phyloP scores from a whole-genome alignment of 2,113 vertebrate species.

The Thymallus thymallus region DNA sequence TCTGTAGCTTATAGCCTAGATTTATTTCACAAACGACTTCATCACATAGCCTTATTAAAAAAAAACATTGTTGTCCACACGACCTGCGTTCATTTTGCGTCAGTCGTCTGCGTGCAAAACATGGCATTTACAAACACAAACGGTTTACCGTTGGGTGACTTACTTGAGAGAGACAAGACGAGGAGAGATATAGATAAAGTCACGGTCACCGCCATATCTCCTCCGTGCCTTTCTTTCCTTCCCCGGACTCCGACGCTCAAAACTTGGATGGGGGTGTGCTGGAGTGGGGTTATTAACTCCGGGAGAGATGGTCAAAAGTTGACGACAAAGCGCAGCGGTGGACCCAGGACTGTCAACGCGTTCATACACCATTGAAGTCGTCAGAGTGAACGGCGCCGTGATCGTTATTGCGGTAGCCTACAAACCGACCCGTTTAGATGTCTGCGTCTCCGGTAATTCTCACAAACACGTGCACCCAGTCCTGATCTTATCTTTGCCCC shows the following conservation, averaged over 20 bases:
- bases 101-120: not conserved
- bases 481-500: not conserved
- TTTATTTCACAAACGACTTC: not conserved
- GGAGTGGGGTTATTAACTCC: not conserved
- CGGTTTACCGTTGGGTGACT: conserved; percentile 20
- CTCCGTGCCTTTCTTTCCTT: conserved; percentile 2
- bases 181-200: conserved; percentile 39
- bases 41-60: not conserved
- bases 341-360: not conserved
- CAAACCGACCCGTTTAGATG: not conserved
- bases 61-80: not conserved
- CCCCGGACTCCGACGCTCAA: not conserved
- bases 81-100: not conserved
- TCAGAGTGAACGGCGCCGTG: not conserved
- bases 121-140: not conserved
- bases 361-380: conserved; percentile 1
- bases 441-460: not conserved
- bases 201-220: conserved; percentile 34
- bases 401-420: not conserved
- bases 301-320: not conserved
- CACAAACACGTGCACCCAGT: conserved; percentile 6
- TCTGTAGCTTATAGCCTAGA: not conserved
- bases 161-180: conserved; percentile 51
- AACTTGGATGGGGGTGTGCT: conserved; percentile 6
- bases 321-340: too few relatives aligned